A percentile compares a stretch with the other conserved stretches of the same genome.
Evolutionary conservation across 2,888 invertebrate genomes (phyloP).

Genomic region (Gari tellinella): DNA sequence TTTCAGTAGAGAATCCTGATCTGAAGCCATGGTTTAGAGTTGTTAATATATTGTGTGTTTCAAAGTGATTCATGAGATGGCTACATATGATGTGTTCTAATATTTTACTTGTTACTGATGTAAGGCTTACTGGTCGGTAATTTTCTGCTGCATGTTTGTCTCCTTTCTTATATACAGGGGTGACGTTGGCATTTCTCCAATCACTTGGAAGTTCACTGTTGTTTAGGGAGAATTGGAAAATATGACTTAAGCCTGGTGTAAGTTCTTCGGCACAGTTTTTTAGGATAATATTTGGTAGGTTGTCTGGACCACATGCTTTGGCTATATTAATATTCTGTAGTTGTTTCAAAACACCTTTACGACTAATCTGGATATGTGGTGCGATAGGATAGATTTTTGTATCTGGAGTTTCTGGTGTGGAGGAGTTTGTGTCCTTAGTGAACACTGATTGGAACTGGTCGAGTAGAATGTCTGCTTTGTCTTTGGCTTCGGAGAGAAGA

Average conservation of each 20-base stretch:
- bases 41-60: slow-evolving; percentile 19
- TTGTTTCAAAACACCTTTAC: slow-evolving; percentile 11
- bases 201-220: slow-evolving; percentile 37
- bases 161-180: slow-evolving; percentile 42
- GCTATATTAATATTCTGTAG: slow-evolving; percentile 9
- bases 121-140: slow-evolving; percentile 21
- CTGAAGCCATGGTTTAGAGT: slow-evolving; percentile 28
- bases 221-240: slow-evolving; percentile 13
- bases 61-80: slow-evolving; percentile 27
- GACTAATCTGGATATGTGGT: slow-evolving; percentile 4
- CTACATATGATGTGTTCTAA: slow-evolving; percentile 32
- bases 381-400: slow-evolving; percentile 5
- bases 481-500: slow-evolving; percentile 21
- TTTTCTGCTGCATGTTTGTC: slow-evolving; percentile 21
- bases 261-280: slow-evolving; percentile 9
- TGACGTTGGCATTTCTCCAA: slow-evolving; percentile 40
- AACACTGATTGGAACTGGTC: slow-evolving; percentile 38
- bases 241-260: slow-evolving; percentile 8
- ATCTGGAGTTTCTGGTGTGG: background rate
- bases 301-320: slow-evolving; percentile 27
- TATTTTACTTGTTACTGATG: slow-evolving; percentile 14
- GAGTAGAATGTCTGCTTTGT: slow-evolving; percentile 25
- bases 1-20: slow-evolving; percentile 24
- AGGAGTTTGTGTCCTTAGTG: slow-evolving; percentile 7
- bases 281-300: slow-evolving; percentile 13